A percentile compares a stretch with the other conserved stretches of the same genome.
Conservation (phyloP, 2,797 vertebrate genomes). For the Propithecus deckenii region DNA sequence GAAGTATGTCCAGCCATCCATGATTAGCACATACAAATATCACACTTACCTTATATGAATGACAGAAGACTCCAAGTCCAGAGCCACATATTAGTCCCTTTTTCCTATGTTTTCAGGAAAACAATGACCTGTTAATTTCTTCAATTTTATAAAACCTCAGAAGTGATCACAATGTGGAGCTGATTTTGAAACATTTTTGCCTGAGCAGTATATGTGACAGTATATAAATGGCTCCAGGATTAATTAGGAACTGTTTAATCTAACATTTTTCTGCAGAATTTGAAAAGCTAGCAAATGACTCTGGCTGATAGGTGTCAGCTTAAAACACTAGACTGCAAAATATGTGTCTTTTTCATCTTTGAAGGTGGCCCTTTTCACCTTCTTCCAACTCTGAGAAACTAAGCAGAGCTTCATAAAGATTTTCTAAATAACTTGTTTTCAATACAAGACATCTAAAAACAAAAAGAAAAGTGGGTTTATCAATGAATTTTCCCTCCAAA, state of each 20-base stretch:
- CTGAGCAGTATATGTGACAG: neutral
- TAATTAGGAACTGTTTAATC: neutral
- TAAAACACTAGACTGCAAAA: neutral
- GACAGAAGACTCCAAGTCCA: neutral
- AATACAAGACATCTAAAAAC: neutral
- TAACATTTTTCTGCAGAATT: conserved; percentile 10
- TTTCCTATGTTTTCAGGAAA: neutral
- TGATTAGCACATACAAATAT: neutral
- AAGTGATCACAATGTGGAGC: neutral
- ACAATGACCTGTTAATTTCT: conserved; percentile 3
- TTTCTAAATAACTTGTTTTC: neutral
- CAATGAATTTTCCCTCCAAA: neutral
- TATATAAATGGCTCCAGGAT: neutral
- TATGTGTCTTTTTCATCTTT: neutral
- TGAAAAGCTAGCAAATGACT: conserved; percentile 9
- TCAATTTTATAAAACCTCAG: conserved; percentile 10
- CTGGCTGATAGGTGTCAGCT: neutral
- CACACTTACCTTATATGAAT: neutral
- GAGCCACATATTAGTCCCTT: neutral
- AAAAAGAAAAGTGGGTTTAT: neutral
- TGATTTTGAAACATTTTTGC: conserved; percentile 8
- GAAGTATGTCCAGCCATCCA: neutral
- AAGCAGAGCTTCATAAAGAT: neutral
- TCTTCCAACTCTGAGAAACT: neutral
- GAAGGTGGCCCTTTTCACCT: neutral